These are phyloP conservation scores for Rhinogobio ventralis DNA, from an alignment of 2,797 vertebrate species.

Conservation along the genomic window DNA sequence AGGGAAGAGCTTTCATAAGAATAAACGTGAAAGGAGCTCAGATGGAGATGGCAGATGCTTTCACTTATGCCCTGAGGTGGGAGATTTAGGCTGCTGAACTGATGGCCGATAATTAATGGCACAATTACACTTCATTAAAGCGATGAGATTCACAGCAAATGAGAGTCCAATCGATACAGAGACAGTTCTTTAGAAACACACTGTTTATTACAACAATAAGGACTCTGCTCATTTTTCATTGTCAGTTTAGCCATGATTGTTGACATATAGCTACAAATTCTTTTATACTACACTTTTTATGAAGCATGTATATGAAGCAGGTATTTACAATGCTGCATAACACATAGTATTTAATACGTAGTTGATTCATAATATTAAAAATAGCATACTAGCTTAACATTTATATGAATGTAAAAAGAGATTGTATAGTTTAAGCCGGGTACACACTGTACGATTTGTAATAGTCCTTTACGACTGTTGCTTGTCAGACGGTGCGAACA, in stretches of 20 bases:
- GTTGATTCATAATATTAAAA: neutral
- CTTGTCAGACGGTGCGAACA: too few species aligned
- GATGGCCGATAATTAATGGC: slow-evolving; percentile 43
- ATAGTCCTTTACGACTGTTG: too few species aligned
- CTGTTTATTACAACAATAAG: neutral
- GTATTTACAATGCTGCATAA: neutral
- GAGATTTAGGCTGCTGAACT: slow-evolving; percentile 26
- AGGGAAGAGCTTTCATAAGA: slow-evolving; percentile 13
- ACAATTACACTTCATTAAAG: slow-evolving; percentile 49
- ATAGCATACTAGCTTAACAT: neutral
- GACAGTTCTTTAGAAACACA: slow-evolving; percentile 10
- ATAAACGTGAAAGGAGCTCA: slow-evolving; percentile 24
- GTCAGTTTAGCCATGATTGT: neutral
- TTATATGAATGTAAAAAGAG: too few species aligned
- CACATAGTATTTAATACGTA: too few species aligned
- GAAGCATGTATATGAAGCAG: neutral
- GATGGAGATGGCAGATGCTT: slow-evolving; percentile 33
- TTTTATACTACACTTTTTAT: neutral
- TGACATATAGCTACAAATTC: neutral
- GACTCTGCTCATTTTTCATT: neutral
- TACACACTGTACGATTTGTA: neutral
- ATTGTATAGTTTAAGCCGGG: too few species aligned
- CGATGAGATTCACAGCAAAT: neutral
- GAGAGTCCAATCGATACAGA: slow-evolving; percentile 7
- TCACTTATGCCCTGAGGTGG: slow-evolving; percentile 36